Conservation (phyloP, 2,113 vertebrate genomes). For the Clarias gariepinus region DNA sequence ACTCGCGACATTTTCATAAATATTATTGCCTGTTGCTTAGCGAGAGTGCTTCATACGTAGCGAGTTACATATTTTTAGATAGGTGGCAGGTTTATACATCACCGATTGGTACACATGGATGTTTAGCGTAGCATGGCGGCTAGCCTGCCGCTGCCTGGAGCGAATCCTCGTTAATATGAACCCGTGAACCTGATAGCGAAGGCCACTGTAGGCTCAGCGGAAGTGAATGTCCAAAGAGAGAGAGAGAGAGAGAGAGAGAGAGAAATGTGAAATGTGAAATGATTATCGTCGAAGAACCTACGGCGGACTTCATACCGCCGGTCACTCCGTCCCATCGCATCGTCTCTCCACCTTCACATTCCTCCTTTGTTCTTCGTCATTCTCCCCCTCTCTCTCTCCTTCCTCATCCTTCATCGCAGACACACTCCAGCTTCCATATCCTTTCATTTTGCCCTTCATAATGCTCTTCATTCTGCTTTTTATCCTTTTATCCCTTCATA, state of each 20-base stretch:
- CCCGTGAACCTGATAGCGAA: conserved; percentile 18
- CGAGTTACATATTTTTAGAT: conserved; percentile 63
- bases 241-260: conserved; percentile 59
- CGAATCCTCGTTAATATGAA: conserved; percentile 59
- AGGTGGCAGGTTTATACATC: conserved; percentile 70
- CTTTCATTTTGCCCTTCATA: conserved; percentile 38
- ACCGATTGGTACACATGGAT: conserved; percentile 69
- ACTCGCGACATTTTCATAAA: conserved; percentile 54
- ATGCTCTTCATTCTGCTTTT: conserved; percentile 6
- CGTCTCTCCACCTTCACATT: conserved; percentile 27
- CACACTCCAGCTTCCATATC: neutral
- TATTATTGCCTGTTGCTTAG: conserved; percentile 61
- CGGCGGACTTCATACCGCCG: conserved; percentile 64
- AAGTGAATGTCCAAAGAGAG: neutral
- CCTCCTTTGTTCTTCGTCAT: conserved; percentile 22
- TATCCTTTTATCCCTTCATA: conserved; percentile 42
- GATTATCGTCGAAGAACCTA: conserved; percentile 78
- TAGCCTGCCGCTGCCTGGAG: conserved; percentile 60
- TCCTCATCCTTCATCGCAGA: conserved; percentile 11
- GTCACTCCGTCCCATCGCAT: conserved; percentile 29
- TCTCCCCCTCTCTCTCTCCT: conserved; percentile 32
- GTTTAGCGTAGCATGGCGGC: conserved; percentile 66
- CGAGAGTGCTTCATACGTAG: conserved; percentile 60
- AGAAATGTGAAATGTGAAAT: conserved; percentile 78
- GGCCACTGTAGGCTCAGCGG: neutral